Evolutionary conservation across 2,888 invertebrate species (phyloP).

Genomic region (Stenodema calcarata): DNA sequence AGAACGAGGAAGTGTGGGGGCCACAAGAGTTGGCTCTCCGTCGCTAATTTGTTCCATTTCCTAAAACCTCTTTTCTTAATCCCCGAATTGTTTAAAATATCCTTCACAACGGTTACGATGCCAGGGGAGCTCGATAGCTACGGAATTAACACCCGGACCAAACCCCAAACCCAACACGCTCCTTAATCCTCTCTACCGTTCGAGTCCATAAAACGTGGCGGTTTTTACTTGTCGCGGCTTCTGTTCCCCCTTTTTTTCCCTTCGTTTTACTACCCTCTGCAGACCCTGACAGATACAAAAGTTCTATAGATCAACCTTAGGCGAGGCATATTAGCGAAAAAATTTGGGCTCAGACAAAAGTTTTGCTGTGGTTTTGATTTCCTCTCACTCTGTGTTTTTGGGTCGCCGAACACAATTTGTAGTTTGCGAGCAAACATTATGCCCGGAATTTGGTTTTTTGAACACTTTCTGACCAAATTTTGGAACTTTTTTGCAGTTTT

Average conservation of each 20-base stretch:
- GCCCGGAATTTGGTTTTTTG: no score
- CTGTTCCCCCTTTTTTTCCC: background rate
- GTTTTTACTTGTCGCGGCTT: background rate
- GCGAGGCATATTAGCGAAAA: no score
- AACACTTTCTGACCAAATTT: no score
- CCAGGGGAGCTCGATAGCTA: background rate
- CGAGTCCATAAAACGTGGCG: background rate
- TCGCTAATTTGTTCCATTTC: background rate
- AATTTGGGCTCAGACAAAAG: no score
- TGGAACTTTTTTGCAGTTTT: no score
- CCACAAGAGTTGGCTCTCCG: background rate
- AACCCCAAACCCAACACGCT: background rate
- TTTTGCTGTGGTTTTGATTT: no score
- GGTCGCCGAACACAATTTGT: no score
- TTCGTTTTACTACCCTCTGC: background rate
- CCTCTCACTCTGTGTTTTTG: no score
- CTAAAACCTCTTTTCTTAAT: background rate
- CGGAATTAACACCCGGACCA: background rate
- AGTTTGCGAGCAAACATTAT: no score
- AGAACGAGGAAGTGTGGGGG: background rate
- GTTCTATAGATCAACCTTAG: no score
- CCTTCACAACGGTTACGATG: background rate
- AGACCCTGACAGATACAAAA: no score
- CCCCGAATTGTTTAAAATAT: background rate
- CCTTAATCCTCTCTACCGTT: background rate